A percentile compares a stretch with the other conserved stretches of the same genome.
These are phyloP conservation scores for Mercenaria mercenaria DNA, from an alignment of 1,140 invertebrate species.

Conservation along the genomic window DNA sequence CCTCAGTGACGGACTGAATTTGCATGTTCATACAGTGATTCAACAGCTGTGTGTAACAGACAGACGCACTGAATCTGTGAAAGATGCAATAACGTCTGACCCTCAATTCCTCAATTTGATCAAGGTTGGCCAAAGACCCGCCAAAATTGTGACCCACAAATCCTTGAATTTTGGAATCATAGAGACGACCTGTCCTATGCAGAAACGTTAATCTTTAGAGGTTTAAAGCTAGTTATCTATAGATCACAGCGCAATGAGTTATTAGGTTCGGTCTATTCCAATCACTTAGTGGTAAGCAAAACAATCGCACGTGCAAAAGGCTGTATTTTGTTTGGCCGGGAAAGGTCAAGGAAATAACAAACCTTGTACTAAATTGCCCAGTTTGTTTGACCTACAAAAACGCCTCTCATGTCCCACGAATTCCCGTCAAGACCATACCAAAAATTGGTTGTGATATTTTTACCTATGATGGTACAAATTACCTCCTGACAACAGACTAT, in stretches of 20 bases:
- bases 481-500: not conserved
- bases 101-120: constrained; percentile 26
- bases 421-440: not conserved
- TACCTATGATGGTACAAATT: not conserved
- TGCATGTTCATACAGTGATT: not conserved
- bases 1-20: not conserved
- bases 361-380: not conserved
- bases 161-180: constrained; percentile 59
- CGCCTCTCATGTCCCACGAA: not conserved
- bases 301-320: not conserved
- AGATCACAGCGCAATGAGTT: no score
- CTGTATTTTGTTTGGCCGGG: no score
- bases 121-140: constrained; percentile 52
- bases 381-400: not conserved
- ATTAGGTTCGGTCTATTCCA: not conserved
- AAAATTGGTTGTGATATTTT: constrained; percentile 12
- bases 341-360: not conserved
- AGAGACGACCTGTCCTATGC: constrained; percentile 50
- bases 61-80: not conserved
- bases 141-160: not conserved
- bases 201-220: no score
- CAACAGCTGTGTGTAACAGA: not conserved
- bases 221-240: no score
- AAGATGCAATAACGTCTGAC: not conserved
- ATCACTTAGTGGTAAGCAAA: not conserved